Evolutionary conservation across 2,797 vertebrate species (phyloP).

Genomic region (Tragelaphus oryx): DNA sequence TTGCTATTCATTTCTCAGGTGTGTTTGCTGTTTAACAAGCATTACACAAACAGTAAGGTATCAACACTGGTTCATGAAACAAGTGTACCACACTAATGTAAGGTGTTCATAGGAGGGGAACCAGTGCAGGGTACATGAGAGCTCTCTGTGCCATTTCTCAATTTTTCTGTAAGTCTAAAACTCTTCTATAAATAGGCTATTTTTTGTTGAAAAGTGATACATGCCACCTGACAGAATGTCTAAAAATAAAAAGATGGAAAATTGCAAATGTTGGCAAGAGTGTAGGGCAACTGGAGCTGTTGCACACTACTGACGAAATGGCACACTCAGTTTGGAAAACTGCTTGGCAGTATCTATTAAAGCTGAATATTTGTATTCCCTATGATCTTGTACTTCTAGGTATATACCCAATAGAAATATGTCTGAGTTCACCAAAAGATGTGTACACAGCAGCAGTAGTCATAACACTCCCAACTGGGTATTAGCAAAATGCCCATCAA

Average conservation of each 20-base stretch:
- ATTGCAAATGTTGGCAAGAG: neutral
- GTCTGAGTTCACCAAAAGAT: neutral
- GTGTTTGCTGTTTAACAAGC: neutral
- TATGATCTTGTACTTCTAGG: neutral
- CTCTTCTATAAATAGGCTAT: neutral
- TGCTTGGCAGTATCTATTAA: neutral
- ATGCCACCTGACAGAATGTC: neutral
- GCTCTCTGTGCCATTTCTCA: neutral
- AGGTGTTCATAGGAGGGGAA: neutral
- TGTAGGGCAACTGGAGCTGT: neutral
- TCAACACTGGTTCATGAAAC: neutral
- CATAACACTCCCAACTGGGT: neutral
- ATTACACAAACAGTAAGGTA: neutral
- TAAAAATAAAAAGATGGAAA: slow-evolving; percentile 22
- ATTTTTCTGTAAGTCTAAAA: slow-evolving; percentile 31
- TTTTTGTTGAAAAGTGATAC: neutral
- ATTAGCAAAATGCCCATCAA: neutral
- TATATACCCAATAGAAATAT: neutral
- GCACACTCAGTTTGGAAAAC: neutral
- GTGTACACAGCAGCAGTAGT: neutral
- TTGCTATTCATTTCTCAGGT: neutral
- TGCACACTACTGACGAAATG: neutral
- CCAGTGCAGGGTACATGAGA: neutral
- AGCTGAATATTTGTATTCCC: neutral
- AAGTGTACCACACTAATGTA: neutral